A percentile compares a stretch with the other conserved stretches of the same genome.
Evolutionary conservation across 2,888 invertebrate genomes (phyloP).

Genomic region (Melitaea athalia): DNA sequence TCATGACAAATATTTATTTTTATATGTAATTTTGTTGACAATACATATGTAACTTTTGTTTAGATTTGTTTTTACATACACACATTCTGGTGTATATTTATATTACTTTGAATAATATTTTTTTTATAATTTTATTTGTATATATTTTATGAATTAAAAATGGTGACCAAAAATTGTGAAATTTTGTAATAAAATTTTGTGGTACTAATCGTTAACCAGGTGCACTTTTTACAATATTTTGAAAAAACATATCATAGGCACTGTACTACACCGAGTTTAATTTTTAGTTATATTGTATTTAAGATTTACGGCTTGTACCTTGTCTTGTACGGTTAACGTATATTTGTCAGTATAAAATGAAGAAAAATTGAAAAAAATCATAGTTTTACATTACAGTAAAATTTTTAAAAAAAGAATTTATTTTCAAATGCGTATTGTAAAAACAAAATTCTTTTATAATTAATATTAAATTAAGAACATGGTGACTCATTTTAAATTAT

Average conservation of each 20-base stretch:
- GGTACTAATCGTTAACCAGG: slow-evolving; percentile 26
- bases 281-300: slow-evolving; percentile 17
- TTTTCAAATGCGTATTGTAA: not conserved
- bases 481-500: slow-evolving; percentile 1
- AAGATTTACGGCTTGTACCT: slow-evolving; percentile 21
- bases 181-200: slow-evolving; percentile 20
- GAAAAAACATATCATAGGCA: slow-evolving; percentile 34
- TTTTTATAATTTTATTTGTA: slow-evolving; percentile 31
- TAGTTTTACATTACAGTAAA: not conserved
- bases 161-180: slow-evolving; percentile 28
- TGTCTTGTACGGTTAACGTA: not conserved
- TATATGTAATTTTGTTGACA: slow-evolving; percentile 46
- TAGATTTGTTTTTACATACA: slow-evolving; percentile 43
- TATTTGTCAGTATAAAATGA: not conserved
- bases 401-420: not conserved
- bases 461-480: not conserved
- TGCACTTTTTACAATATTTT: slow-evolving; percentile 29
- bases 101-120: slow-evolving; percentile 42
- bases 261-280: slow-evolving; percentile 27
- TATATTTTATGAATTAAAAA: slow-evolving; percentile 19
- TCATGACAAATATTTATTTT: slow-evolving; percentile 79
- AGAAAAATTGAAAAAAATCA: not conserved
- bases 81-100: slow-evolving; percentile 53
- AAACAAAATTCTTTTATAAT: not conserved
- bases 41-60: slow-evolving; percentile 35